Evolutionary conservation across 2,113 vertebrate genomes (phyloP).

Genomic region (Pygoscelis adeliae): DNA sequence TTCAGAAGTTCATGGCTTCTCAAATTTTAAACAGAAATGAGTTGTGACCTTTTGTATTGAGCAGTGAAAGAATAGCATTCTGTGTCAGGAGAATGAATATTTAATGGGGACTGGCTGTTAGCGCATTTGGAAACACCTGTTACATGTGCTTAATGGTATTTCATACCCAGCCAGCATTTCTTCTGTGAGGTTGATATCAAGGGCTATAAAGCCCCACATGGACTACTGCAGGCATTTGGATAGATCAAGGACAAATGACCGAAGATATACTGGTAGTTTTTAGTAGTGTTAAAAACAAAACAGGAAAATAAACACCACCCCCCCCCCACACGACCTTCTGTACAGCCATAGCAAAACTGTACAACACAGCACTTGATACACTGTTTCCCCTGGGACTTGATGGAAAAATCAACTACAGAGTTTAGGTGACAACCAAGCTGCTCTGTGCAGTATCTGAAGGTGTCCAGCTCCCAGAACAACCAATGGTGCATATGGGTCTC

Average conservation of each 20-base stretch:
- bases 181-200: not conserved
- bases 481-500: not conserved
- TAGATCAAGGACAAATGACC: not conserved
- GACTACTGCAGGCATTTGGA: not conserved
- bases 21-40: slow-evolving; percentile 2
- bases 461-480: not conserved
- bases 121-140: not conserved
- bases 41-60: slow-evolving; percentile 17
- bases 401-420: not conserved
- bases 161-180: not conserved
- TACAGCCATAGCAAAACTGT: not conserved
- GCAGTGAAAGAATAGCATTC: not conserved
- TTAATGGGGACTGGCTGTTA: slow-evolving; percentile 9
- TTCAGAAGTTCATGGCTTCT: not conserved
- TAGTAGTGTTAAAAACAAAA: not conserved
- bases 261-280: not conserved
- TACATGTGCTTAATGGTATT: not conserved
- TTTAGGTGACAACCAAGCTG: not conserved
- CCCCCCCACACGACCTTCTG: rapidly evolving
- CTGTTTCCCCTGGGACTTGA: not conserved
- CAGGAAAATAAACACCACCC: not conserved
- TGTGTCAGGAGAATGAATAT: slow-evolving; percentile 1
- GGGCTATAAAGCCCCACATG: not conserved
- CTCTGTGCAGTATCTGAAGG: not conserved
- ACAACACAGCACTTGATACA: not conserved